These are phyloP conservation scores for Ypsolopha sequella DNA, from an alignment of 2,888 invertebrate species.

Conservation along the genomic window DNA sequence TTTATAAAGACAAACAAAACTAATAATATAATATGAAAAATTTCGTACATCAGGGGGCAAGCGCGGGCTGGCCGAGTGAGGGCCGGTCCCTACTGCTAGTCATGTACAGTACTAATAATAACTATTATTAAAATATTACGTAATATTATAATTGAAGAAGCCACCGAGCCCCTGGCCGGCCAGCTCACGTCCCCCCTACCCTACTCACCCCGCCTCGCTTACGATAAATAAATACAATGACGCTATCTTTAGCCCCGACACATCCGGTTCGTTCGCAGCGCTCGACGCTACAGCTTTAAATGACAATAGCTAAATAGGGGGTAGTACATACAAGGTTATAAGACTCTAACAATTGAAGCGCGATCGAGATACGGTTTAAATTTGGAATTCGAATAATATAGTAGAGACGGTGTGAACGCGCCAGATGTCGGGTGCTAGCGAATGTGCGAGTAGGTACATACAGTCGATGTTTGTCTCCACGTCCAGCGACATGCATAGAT, in stretches of 20 bases:
- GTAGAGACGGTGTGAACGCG: constrained; percentile 27
- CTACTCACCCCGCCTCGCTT: neutral
- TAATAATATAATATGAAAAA: constrained; percentile 67
- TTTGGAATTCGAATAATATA: constrained; percentile 52
- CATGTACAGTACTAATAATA: constrained; percentile 27
- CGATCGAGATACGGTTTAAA: constrained; percentile 42
- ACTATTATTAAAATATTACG: constrained; percentile 17
- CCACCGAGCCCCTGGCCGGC: constrained; percentile 10
- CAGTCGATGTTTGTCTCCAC: constrained; percentile 15
- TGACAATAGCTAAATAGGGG: constrained; percentile 48
- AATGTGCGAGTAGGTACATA: constrained; percentile 12
- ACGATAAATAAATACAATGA: constrained; percentile 3
- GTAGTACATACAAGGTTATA: constrained; percentile 39
- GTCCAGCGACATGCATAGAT: neutral
- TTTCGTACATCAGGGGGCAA: constrained; percentile 47
- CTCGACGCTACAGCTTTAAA: neutral
- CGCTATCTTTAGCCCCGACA: constrained; percentile 6
- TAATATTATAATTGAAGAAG: constrained; percentile 28
- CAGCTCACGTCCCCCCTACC: neutral
- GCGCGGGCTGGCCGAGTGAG: constrained; percentile 31
- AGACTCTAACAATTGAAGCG: constrained; percentile 49
- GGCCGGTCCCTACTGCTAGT: constrained; percentile 13
- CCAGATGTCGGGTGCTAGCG: constrained; percentile 17
- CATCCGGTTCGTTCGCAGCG: constrained; percentile 15
- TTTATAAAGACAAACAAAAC: constrained; percentile 66